Base-by-base conservation (phyloP, 2,888 invertebrate species). In the Clistopyga incitator region DNA sequence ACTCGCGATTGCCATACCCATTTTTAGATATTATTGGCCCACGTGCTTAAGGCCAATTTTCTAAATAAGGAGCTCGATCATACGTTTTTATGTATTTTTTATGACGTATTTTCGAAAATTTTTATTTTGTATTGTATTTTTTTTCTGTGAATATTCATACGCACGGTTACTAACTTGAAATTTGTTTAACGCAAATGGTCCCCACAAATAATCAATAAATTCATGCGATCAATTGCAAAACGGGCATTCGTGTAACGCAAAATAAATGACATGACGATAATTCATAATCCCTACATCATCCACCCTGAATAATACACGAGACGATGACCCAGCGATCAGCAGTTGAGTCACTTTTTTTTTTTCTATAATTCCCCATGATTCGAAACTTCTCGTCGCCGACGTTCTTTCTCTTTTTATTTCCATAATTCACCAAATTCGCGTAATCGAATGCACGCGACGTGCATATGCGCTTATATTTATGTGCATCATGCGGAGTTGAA, bases 371-470 rank as follows among this genome's bases (percentile, higher is more conserved):
- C 15, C 18, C 18, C 38, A 18, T 64, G 42, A 20, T 18, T 18
- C 3, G 18, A 45, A 71, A 71, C n/a, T 71, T 56, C 15, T 23
- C 34, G 13, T 38, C 23, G 23, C 25, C 29, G 61, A 8, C 1
- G 68, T 50, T 34, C 8, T 67, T 67, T 6, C 23, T 13, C 10
- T 47, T 70, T 54, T n/a, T n/a, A n/a, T n/a, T n/a, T 6, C 61
- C 15, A 61, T 47, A 74, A 47, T 61, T 74, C 47, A 18, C 45
- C 13, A 42, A 59, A 61, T 38, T 29, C 29, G 11, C 47, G 29
- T 34, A 61, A 74, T 38, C 47, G 20, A 61, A 61, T 13, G 74
- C 61, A 74, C 61, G 61, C 61, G 18, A 72, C 20, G 56, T 23
- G 20, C n/a, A 20, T 42, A 11, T 34, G 6, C 15, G 11, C 13